Percentiles rank a stretch among this genome's conserved stretches.
These are phyloP conservation scores for Matsumurasca onukii DNA, from an alignment of 1,140 invertebrate species.

Conservation along the genomic window DNA sequence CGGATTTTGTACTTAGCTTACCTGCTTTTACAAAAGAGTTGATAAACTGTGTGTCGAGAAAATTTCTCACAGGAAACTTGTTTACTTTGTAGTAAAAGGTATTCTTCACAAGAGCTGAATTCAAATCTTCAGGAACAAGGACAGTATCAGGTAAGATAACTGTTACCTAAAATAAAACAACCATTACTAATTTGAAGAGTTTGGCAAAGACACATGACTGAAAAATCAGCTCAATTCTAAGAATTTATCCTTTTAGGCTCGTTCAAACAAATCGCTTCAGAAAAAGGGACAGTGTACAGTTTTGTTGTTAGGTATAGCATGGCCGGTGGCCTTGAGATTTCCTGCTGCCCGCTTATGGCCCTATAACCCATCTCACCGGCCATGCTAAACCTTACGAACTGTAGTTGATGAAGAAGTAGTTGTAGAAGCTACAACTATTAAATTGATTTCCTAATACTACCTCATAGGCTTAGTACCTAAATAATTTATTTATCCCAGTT, in stretches of 20 bases:
- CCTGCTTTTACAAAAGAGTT: conserved; percentile 55
- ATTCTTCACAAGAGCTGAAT: conserved; percentile 48
- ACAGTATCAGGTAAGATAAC: conserved; percentile 54
- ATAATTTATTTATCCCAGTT: too few relatives aligned
- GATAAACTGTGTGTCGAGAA: conserved; percentile 55
- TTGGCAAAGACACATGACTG: too few relatives aligned
- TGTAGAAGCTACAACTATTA: neutral
- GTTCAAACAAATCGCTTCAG: neutral
- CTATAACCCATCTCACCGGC: too few relatives aligned
- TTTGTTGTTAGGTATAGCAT: neutral
- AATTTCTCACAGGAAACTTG: conserved; percentile 48
- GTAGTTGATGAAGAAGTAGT: too few relatives aligned
- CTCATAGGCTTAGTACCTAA: neutral
- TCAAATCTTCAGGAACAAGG: conserved; percentile 48
- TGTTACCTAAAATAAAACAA: conserved; percentile 52
- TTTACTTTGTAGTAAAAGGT: conserved; percentile 57
- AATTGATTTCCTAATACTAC: neutral
- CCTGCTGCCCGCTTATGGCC: too few relatives aligned
- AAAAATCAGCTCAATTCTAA: neutral
- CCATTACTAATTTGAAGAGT: conserved; percentile 27
- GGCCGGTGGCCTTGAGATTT: too few relatives aligned
- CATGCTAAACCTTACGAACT: too few relatives aligned
- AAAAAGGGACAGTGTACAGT: neutral
- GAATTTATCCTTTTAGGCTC: neutral
- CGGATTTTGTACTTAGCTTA: conserved; percentile 37